A percentile compares a stretch with the other conserved stretches of the same genome.
Evolutionary conservation across 2,113 vertebrate genomes (phyloP).

Genomic region (Ivindomyrus marchei): DNA sequence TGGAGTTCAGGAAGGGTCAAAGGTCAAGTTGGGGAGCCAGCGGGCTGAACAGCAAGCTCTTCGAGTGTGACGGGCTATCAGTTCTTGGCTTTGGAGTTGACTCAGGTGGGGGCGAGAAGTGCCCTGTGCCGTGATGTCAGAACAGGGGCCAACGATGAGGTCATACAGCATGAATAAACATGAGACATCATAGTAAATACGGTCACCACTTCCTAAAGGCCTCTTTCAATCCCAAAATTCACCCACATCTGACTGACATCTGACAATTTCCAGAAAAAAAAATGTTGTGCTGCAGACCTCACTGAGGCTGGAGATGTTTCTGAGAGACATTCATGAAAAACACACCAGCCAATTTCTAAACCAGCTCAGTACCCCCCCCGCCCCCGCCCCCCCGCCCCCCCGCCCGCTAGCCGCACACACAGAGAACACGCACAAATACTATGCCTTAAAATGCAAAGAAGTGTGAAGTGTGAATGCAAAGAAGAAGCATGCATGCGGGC

Average conservation of each 20-base stretch:
- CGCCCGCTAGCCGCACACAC: not conserved
- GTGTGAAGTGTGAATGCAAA: not conserved
- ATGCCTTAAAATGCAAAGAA: not conserved
- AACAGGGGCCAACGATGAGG: not conserved
- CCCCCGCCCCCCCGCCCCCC: not conserved
- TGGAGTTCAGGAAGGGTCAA: not conserved
- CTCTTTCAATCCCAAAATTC: not conserved
- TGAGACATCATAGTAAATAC: not conserved
- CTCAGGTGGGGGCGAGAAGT: no score
- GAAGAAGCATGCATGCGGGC: not conserved
- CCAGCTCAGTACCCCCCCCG: not conserved
- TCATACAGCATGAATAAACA: not conserved
- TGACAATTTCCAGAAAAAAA: not conserved
- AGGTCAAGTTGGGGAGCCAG: not conserved
- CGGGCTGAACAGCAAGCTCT: not conserved
- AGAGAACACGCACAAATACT: not conserved
- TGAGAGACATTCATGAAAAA: not conserved
- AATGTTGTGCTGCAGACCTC: not conserved
- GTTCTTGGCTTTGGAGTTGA: no score
- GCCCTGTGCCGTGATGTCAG: not conserved
- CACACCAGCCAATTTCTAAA: not conserved
- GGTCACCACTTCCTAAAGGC: not conserved
- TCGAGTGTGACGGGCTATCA: not conserved
- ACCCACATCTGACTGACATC: not conserved
- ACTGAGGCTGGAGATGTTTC: not conserved